These are phyloP conservation scores for Sus scrofa DNA, from an alignment of 2,113 vertebrate genomes.

Conservation along the genomic window DNA sequence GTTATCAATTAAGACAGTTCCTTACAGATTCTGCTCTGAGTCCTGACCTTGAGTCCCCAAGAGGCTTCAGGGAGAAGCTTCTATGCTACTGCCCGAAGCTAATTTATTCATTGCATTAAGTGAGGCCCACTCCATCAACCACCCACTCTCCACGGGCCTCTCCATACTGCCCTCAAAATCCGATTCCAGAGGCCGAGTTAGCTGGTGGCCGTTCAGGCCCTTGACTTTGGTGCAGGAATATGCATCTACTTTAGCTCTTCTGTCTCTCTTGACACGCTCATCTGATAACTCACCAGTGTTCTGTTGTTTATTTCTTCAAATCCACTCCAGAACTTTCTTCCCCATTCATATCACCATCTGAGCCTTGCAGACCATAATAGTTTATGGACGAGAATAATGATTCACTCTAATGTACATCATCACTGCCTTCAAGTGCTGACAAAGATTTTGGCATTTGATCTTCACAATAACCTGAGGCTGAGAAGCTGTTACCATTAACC, in stretches of 20 bases:
- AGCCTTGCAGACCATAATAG: not conserved
- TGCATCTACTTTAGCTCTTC: not conserved
- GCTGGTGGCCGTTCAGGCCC: too few relatives aligned
- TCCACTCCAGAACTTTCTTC: not conserved
- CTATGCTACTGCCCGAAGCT: not conserved
- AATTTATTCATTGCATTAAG: slow-evolving; percentile 39
- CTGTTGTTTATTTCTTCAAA: not conserved
- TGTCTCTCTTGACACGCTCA: not conserved
- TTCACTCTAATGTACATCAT: not conserved
- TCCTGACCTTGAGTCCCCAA: slow-evolving; percentile 49
- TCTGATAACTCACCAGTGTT: not conserved
- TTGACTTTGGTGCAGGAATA: not conserved
- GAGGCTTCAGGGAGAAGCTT: not conserved
- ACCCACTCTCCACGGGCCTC: not conserved
- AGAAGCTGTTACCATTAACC: not conserved
- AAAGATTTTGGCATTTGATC: not conserved
- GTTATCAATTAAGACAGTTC: not conserved
- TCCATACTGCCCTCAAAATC: not conserved
- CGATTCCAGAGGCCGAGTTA: not conserved
- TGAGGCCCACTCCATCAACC: not conserved
- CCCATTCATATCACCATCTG: not conserved
- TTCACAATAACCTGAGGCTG: not conserved
- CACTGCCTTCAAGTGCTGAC: not conserved
- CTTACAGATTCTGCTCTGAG: not conserved
- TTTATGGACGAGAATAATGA: not conserved